These are phyloP conservation scores for Drosophila barbarae DNA, from an alignment of 2,888 invertebrate species.

Conservation along the genomic window DNA sequence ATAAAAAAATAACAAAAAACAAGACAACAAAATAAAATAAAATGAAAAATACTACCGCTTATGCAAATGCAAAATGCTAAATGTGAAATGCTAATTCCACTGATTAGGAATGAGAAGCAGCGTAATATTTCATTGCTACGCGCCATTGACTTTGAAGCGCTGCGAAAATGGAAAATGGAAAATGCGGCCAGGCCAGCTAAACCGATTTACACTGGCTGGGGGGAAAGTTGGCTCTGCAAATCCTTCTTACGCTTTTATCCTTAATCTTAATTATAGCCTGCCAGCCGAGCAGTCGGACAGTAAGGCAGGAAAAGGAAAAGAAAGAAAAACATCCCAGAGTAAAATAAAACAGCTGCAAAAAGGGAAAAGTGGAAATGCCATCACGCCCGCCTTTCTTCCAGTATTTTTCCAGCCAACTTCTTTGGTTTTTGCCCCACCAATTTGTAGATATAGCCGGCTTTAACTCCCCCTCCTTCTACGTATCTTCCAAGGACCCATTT, in stretches of 20 bases:
- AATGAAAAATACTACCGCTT: constrained; percentile 27
- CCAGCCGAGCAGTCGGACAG: constrained; percentile 54
- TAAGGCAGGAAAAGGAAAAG: constrained; percentile 27
- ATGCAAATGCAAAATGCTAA: constrained; percentile 63
- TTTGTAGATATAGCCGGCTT: constrained; percentile 63
- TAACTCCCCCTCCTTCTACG: background rate
- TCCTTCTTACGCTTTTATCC: constrained; percentile 78
- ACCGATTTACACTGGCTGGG: constrained; percentile 58
- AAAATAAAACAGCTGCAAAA: constrained; percentile 23
- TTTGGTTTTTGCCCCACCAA: constrained; percentile 48
- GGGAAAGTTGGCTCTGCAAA: constrained; percentile 59
- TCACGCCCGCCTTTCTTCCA: constrained; percentile 33
- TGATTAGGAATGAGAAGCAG: constrained; percentile 56
- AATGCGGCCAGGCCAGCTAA: constrained; percentile 56
- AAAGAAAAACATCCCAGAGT: constrained; percentile 8
- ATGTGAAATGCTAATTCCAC: constrained; percentile 65
- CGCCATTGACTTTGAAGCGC: constrained; percentile 68
- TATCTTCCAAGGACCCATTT: constrained; percentile 8
- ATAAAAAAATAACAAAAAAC: constrained; percentile 35
- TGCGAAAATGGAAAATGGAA: constrained; percentile 14
- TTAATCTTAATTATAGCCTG: constrained; percentile 78
- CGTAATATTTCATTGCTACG: constrained; percentile 69
- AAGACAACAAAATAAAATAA: constrained; percentile 1
- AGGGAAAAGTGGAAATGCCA: constrained; percentile 38
- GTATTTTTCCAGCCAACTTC: constrained; percentile 22